Evolutionary conservation across 1,140 invertebrate genomes (phyloP), one percentile per base, ranked within the genome.

Genomic region (Oryzaephilus surinamensis): DNA sequence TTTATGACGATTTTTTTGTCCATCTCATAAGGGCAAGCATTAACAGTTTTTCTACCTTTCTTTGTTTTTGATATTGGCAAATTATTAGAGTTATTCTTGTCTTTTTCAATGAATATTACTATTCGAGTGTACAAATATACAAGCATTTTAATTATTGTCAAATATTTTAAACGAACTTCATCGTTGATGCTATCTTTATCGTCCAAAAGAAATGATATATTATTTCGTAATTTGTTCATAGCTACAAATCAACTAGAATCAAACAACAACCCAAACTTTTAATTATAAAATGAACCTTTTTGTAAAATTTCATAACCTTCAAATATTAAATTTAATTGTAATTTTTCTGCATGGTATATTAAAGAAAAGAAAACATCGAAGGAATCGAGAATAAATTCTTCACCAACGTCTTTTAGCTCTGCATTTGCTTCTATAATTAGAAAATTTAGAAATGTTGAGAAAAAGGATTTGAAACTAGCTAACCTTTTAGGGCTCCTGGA

Each of bases 291-390:
- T 20, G 18, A 14, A 61, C 65, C 64, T 58, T 62, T 69, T 26
- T 52, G 45, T 19, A 70, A 50, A 46, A 60, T 57, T 12, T 48
- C 54, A 35, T 66, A 68, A 1, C 56, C 55, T 32, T 55, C 50
- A 10, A 59, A 30, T 8, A 57, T 41, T 1, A 63, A 8, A 13
- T 54, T 32, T 38, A 59, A 33, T n/a, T 64, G 57, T 14, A 69
- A 12, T 44, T 64, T 62, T 37, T 57, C 61, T 19, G 61, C 60
- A 51, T 71, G 62, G 13, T 67, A 32, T 16, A 72, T 28, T 8
- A 70, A 38, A 6, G 70, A 70, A 38, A 66, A 71, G 40, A 69
- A 69, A 20, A 55, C 52, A 48, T 72, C 76, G 63, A 80, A 81
- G 38, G 73, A 58, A 13, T 76, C 61, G 2, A 76, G 45, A 34